phyloP scores from a whole-genome alignment of 2,797 vertebrate species.

The Phataginus tetradactyla region DNA sequence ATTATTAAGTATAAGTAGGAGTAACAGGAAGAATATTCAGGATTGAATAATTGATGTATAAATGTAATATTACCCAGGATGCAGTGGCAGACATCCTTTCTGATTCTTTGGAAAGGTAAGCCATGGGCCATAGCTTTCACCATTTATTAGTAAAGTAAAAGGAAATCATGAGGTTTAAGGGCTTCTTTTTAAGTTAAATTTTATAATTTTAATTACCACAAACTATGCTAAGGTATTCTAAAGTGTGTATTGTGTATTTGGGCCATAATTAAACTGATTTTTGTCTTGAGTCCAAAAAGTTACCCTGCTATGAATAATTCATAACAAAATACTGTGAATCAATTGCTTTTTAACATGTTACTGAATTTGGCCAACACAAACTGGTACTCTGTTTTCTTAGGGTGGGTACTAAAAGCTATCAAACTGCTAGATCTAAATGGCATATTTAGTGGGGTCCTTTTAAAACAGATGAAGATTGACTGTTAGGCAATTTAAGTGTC shows the following conservation, averaged over 20 bases:
- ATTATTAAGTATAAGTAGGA: neutral
- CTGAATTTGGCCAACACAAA: neutral
- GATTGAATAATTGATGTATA: neutral
- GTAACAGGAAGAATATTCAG: neutral
- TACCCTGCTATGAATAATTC: conserved; percentile 20
- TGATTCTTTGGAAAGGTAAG: neutral
- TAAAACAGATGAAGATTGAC: neutral
- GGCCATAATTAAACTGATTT: conserved; percentile 65
- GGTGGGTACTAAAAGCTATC: neutral
- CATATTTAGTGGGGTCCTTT: conserved; percentile 16
- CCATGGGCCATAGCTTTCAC: neutral
- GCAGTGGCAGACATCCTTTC: neutral
- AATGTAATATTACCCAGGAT: neutral
- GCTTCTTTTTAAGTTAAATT: neutral
- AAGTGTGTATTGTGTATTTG: conserved; percentile 44
- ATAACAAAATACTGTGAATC: neutral
- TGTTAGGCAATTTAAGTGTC: neutral
- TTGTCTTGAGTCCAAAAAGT: conserved; percentile 18
- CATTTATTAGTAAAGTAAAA: neutral
- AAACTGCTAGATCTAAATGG: neutral
- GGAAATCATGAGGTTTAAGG: neutral
- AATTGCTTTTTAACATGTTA: conserved; percentile 45
- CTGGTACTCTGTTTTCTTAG: neutral
- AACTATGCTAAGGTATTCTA: neutral
- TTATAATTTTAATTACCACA: conserved; percentile 37